Conservation (phyloP, 1,140 invertebrate genomes). For the Helicorthomorpha holstii region DNA sequence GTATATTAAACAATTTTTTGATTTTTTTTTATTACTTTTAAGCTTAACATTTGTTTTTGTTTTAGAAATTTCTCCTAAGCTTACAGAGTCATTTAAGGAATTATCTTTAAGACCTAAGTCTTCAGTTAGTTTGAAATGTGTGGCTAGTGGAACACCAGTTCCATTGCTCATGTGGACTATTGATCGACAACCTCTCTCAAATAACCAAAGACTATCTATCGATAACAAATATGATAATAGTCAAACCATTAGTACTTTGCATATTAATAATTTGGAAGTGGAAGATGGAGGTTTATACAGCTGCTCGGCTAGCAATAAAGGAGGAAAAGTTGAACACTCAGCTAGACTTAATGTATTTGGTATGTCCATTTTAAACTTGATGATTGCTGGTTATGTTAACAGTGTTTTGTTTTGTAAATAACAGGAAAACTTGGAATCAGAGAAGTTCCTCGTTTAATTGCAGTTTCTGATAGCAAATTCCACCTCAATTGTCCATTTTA, state of each 20-base stretch:
- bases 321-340: slow-evolving; percentile 42
- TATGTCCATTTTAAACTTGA: slow-evolving; percentile 26
- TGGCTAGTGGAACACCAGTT: slow-evolving; percentile 76
- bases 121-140: slow-evolving; percentile 62
- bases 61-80: slow-evolving; percentile 2
- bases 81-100: slow-evolving; percentile 5
- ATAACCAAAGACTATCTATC: slow-evolving; percentile 17
- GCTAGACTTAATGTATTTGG: slow-evolving; percentile 72
- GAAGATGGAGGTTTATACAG: slow-evolving; percentile 32
- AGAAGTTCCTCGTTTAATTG: background rate
- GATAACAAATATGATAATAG: slow-evolving; percentile 15
- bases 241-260: slow-evolving; percentile 35
- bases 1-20: slow-evolving; percentile 15
- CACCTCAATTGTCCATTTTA: slow-evolving; percentile 72
- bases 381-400: too few species aligned
- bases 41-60: background rate
- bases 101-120: slow-evolving; percentile 55
- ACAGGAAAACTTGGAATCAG: background rate
- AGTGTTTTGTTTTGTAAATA: too few species aligned
- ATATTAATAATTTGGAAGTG: slow-evolving; percentile 31
- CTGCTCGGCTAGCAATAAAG: slow-evolving; percentile 29
- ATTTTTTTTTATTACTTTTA: background rate
- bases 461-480: slow-evolving; percentile 25
- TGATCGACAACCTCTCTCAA: slow-evolving; percentile 42
- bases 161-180: slow-evolving; percentile 89